Conservation (phyloP, 1,140 invertebrate genomes). For the Drosophila orosa region DNA sequence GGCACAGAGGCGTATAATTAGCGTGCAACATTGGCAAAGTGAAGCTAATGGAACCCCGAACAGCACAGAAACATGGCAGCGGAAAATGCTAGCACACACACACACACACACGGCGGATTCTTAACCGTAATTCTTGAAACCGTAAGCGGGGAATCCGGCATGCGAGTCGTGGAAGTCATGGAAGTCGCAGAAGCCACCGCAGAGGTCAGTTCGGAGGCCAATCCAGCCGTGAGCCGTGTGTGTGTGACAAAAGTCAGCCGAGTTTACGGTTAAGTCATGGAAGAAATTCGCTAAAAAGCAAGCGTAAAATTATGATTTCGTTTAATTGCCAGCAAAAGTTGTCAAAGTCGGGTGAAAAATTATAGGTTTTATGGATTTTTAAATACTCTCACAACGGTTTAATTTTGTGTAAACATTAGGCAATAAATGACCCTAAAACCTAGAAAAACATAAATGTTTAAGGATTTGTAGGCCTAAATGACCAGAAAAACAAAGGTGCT, state of each 20-base stretch:
- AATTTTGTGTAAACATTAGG: background rate
- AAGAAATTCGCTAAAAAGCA: slow-evolving; percentile 25
- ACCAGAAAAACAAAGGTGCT: too few relatives aligned
- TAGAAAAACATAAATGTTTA: background rate
- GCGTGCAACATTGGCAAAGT: slow-evolving; percentile 75
- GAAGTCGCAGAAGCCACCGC: slow-evolving; percentile 11
- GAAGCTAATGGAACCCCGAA: slow-evolving; percentile 50
- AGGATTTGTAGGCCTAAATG: background rate
- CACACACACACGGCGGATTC: slow-evolving; percentile 21
- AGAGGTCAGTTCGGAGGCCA: slow-evolving; percentile 75
- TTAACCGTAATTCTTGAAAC: slow-evolving; percentile 55
- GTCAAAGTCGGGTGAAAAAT: slow-evolving; percentile 10
- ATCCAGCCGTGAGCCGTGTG: slow-evolving; percentile 7
- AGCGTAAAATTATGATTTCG: slow-evolving; percentile 32
- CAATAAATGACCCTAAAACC: background rate
- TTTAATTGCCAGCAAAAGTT: slow-evolving; percentile 29
- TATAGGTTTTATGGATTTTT: slow-evolving; percentile 4
- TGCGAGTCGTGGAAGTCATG: slow-evolving; percentile 15
- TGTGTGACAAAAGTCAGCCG: slow-evolving; percentile 44
- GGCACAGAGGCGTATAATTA: slow-evolving; percentile 80
- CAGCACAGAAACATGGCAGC: slow-evolving; percentile 31
- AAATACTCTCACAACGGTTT: background rate
- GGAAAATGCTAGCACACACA: slow-evolving; percentile 17
- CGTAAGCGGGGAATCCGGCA: slow-evolving; percentile 50
- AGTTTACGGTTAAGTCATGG: slow-evolving; percentile 60